Conservation (phyloP, 1,140 invertebrate species). For the Drosophila saltans region DNA sequence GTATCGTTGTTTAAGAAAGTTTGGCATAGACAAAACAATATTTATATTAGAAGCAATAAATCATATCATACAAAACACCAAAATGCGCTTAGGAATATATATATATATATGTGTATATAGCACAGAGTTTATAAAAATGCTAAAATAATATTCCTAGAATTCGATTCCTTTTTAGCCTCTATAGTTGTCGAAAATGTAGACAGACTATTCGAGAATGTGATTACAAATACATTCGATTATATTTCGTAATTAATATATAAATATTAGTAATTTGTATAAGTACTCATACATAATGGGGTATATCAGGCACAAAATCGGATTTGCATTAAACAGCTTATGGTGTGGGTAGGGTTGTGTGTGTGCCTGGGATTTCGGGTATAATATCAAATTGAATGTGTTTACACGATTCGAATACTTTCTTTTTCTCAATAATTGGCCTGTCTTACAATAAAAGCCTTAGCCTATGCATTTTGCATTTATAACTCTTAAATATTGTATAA, state of each 20-base stretch:
- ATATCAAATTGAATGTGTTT: conserved; percentile 50
- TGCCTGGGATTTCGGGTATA: conserved; percentile 47
- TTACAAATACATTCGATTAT: conserved; percentile 6
- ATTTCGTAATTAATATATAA: conserved; percentile 14
- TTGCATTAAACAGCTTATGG: conserved; percentile 41
- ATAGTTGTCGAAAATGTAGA: conserved; percentile 24
- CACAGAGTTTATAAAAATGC: neutral
- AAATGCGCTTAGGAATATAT: conserved; percentile 7
- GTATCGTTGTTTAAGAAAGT: conserved; percentile 39
- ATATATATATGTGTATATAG: conserved; percentile 1
- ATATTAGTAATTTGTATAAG: conserved; percentile 32
- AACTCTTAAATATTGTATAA: conserved; percentile 48
- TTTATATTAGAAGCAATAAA: conserved; percentile 5
- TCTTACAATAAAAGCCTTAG: conserved; percentile 52
- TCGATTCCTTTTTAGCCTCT: conserved; percentile 33
- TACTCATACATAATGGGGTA: conserved; percentile 30
- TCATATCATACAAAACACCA: conserved; percentile 4
- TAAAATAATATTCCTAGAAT: neutral
- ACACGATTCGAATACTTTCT: conserved; percentile 65
- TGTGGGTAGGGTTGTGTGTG: conserved; percentile 23
- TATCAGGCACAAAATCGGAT: conserved; percentile 51
- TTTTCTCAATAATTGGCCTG: conserved; percentile 60
- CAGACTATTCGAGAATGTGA: conserved; percentile 26
- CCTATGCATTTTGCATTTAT: conserved; percentile 37
- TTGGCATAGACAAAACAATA: conserved; percentile 20